These are phyloP conservation scores for Drosophila merina DNA, from an alignment of 2,888 invertebrate genomes.

Conservation along the genomic window DNA sequence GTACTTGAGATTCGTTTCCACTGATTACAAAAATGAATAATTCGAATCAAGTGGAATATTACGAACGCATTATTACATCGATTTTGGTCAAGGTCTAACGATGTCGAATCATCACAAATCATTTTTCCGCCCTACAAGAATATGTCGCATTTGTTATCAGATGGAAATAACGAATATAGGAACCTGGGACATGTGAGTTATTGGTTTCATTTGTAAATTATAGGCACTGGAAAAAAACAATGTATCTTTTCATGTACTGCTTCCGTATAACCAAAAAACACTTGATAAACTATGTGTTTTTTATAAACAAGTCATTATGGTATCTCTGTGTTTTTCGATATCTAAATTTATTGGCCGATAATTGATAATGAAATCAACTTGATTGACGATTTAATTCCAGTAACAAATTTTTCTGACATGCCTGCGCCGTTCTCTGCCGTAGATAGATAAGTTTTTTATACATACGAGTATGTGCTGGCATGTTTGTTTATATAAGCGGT, in stretches of 20 bases:
- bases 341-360: slow-evolving; percentile 35
- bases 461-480: slow-evolving; percentile 6
- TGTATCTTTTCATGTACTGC: slow-evolving; percentile 11
- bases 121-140: slow-evolving; percentile 1
- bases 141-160: slow-evolving; percentile 26
- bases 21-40: slow-evolving; percentile 22
- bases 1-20: slow-evolving; percentile 17
- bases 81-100: slow-evolving; percentile 25
- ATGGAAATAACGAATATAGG: slow-evolving; percentile 14
- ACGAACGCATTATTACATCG: slow-evolving; percentile 20
- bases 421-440: neutral
- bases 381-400: slow-evolving; percentile 44
- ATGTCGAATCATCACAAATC: slow-evolving; percentile 14
- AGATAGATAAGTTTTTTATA: neutral
- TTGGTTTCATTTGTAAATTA: slow-evolving; percentile 18
- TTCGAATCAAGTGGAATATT: neutral
- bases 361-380: slow-evolving; percentile 48
- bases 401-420: slow-evolving; percentile 15
- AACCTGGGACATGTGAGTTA: slow-evolving; percentile 4
- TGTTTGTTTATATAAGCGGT: slow-evolving; percentile 10
- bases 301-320: slow-evolving; percentile 7
- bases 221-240: slow-evolving; percentile 4
- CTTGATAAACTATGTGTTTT: slow-evolving; percentile 1
- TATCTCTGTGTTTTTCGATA: slow-evolving; percentile 18
- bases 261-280: slow-evolving; percentile 1